Conservation (phyloP, 2,113 vertebrate genomes). For the Gambusia affinis region DNA sequence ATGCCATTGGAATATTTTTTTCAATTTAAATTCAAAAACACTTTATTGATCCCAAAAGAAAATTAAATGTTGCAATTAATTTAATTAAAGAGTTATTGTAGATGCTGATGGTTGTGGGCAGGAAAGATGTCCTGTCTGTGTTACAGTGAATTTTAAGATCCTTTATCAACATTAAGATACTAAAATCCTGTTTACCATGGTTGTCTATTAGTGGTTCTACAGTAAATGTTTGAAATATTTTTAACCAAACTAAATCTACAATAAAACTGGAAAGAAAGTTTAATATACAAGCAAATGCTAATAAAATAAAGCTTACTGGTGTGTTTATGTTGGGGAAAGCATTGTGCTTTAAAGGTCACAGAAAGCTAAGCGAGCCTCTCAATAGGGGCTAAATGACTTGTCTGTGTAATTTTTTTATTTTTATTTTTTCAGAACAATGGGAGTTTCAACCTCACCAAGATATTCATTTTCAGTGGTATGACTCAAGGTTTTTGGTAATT, state of each 20-base stretch:
- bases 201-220: too few species aligned
- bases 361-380: not conserved
- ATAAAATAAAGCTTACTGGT: not conserved
- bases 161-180: too few species aligned
- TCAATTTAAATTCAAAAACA: too few species aligned
- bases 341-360: not conserved
- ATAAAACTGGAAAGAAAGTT: not conserved
- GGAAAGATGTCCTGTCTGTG: too few species aligned
- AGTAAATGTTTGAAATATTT: too few species aligned
- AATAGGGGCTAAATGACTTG: not conserved
- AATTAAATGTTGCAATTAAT: too few species aligned
- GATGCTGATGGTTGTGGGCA: too few species aligned
- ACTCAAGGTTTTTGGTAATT: slow-evolving; percentile 39
- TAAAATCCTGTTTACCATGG: too few species aligned
- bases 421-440: not conserved
- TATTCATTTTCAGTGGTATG: slow-evolving; percentile 11
- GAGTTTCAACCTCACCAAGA: slow-evolving; percentile 13
- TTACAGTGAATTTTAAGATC: too few species aligned
- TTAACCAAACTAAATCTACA: not conserved
- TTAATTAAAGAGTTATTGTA: too few species aligned
- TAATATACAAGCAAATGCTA: not conserved
- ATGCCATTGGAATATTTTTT: too few species aligned
- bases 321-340: not conserved
- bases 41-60: too few species aligned
- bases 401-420: not conserved